Percentiles rank a stretch among this genome's conserved stretches.
These are phyloP conservation scores for Cichladusa arquata DNA, from an alignment of 2,113 vertebrate genomes.

Conservation along the genomic window DNA sequence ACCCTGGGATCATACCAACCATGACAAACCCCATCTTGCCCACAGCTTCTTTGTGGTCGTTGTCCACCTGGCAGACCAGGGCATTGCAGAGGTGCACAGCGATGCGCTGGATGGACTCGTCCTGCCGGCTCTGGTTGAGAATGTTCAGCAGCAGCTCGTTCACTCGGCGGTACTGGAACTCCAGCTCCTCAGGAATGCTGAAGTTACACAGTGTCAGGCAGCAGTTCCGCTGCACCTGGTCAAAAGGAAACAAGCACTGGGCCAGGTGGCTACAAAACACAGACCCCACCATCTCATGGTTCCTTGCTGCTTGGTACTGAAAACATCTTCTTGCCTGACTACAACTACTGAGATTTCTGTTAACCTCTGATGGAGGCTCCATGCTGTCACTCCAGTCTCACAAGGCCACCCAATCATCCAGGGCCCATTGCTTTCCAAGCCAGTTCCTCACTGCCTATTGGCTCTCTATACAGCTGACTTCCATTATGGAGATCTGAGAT, in stretches of 20 bases:
- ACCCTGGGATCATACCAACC: constrained; percentile 72
- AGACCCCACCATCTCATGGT: not conserved
- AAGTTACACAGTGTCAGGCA: constrained; percentile 97
- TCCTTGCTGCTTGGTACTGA: not conserved
- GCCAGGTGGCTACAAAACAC: not conserved
- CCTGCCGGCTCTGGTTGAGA: constrained; percentile 90
- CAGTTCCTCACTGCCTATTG: not conserved
- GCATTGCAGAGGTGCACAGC: constrained; percentile 97
- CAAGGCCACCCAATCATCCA: not conserved
- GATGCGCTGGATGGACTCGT: constrained; percentile 97
- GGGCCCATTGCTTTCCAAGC: not conserved
- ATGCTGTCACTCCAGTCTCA: not conserved
- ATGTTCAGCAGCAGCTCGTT: constrained; percentile 94
- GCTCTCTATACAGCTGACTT: not conserved
- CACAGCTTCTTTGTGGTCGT: constrained; percentile 96
- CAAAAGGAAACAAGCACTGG: not conserved
- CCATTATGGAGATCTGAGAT: not conserved
- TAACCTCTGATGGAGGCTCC: not conserved
- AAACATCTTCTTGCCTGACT: not conserved
- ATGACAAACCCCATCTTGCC: constrained; percentile 99
- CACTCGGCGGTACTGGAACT: constrained; percentile 95
- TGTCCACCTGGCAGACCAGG: constrained; percentile 98
- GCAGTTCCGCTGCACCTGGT: constrained; percentile 96
- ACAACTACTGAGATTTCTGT: not conserved
- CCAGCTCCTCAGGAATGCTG: constrained; percentile 96